A percentile compares a stretch with the other conserved stretches of the same genome.
phyloP scores from a whole-genome alignment of 2,797 vertebrate genomes.

The Cossypha caffra region DNA sequence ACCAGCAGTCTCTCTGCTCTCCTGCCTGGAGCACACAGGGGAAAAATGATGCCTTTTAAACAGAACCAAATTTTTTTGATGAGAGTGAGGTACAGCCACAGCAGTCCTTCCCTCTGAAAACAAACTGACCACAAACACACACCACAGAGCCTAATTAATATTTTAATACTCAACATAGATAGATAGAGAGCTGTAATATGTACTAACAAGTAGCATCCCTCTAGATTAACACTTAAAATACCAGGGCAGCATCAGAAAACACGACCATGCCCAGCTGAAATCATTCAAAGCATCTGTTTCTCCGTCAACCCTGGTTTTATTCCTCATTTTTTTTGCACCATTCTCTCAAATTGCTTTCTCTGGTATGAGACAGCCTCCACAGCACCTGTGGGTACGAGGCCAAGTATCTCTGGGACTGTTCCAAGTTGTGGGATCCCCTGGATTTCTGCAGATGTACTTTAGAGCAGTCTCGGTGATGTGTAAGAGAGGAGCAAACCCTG shows the following conservation, averaged over 20 bases:
- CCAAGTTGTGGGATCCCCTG: background rate
- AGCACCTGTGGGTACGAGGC: accelerated
- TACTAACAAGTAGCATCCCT: background rate
- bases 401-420: background rate
- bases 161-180: background rate
- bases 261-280: background rate
- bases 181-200: background rate
- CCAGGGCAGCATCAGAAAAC: background rate
- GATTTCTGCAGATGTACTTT: background rate
- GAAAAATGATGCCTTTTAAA: background rate
- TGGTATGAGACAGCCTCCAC: background rate
- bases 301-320: background rate
- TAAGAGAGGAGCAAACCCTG: background rate
- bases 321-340: background rate
- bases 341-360: background rate
- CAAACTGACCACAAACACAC: background rate
- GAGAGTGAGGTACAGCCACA: background rate
- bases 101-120: background rate
- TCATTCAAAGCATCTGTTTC: background rate
- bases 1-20: background rate
- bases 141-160: background rate
- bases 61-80: background rate
- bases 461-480: background rate
- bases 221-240: background rate
- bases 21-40: background rate